Percentiles rank a stretch among this genome's conserved stretches.
These are phyloP conservation scores for Nowickia ferox DNA, from an alignment of 2,888 invertebrate genomes.

Conservation along the genomic window DNA sequence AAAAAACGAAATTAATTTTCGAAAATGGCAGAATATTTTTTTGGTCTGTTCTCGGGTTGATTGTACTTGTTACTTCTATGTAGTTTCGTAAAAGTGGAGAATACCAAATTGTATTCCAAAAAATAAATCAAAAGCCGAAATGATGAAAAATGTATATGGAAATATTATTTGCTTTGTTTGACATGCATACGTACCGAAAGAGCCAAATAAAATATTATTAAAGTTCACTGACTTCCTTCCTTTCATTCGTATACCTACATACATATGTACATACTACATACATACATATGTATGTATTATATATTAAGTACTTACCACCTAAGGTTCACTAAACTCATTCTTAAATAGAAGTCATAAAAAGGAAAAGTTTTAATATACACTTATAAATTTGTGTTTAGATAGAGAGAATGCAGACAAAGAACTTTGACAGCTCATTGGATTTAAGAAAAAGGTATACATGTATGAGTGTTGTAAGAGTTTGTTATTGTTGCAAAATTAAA, in stretches of 20 bases:
- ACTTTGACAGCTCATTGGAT: too few species aligned
- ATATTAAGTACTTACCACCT: background rate
- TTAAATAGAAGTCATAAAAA: constrained; percentile 57
- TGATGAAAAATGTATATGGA: constrained; percentile 50
- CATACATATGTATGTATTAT: background rate
- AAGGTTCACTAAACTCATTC: constrained; percentile 68
- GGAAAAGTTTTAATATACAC: constrained; percentile 59
- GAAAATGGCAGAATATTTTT: constrained; percentile 35
- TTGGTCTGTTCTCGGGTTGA: constrained; percentile 24
- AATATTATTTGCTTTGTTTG: constrained; percentile 28
- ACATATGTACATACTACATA: background rate
- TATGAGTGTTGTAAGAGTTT: background rate
- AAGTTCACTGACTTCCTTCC: constrained; percentile 54
- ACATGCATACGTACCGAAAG: background rate
- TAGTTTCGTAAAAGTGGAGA: constrained; percentile 56
- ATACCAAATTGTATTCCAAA: background rate
- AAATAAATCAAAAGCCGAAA: background rate
- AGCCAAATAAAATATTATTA: background rate
- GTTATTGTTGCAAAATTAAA: constrained; percentile 15
- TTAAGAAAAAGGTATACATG: background rate
- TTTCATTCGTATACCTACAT: too few species aligned
- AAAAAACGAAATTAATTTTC: constrained; percentile 42
- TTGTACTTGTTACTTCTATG: constrained; percentile 42
- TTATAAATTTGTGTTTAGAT: background rate
- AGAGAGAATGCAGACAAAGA: too few species aligned